Evolutionary conservation across 1,140 invertebrate species (phyloP), one percentile per base, ranked within the genome.

Genomic region (Zeugodacus cucurbitae): DNA sequence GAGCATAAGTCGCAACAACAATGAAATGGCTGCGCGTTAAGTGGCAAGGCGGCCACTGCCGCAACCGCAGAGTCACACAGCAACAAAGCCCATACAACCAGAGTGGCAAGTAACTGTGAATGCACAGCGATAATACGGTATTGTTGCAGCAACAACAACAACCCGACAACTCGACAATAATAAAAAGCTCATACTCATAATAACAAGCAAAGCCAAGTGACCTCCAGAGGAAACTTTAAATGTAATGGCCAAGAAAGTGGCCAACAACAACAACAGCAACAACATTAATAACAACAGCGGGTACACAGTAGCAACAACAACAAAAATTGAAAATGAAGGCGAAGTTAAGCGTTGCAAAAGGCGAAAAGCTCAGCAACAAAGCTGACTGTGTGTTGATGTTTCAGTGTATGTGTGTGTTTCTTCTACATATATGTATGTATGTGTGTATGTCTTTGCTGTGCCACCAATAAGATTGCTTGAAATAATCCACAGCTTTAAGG

Each of bases 181-280:
- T 37, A 37, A 41, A 37, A 74, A 74, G 34, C 62, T 37, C 34
- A 41, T 20, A 74, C 32, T 74, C 20, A n/a, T 17, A 74, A 37
- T 74, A 74, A 41, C 67, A 41, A 74, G 32, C 8, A 74, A 41
- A 41, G 67, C 34, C 32, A 74, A 74, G 67, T 74, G 67, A 74
- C 34, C 67, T 74, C 67, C 34, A 41, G 67, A 74, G 67, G 67
- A 37, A 74, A 74, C 14, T 74, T 37, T 41, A 74, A 74, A 74
- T 74, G 67, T 74, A 74, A 74, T 74, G 67, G 8, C 8, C 26
- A 67, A 67, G 26, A 67, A 32, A 29, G 62, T 29, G 14, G 48
- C 48, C 48, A 54, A 54, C 48, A 54, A 41, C 7, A 41, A 41
- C 37, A 41, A 41, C 37, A 41, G 37, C 37, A 41, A 41, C 37